Evolutionary conservation across 37 sponge, comb jelly and placozoan species (phyloP), one percentile per base, ranked within the genome.

Genomic region (Eunapius fragilis): DNA sequence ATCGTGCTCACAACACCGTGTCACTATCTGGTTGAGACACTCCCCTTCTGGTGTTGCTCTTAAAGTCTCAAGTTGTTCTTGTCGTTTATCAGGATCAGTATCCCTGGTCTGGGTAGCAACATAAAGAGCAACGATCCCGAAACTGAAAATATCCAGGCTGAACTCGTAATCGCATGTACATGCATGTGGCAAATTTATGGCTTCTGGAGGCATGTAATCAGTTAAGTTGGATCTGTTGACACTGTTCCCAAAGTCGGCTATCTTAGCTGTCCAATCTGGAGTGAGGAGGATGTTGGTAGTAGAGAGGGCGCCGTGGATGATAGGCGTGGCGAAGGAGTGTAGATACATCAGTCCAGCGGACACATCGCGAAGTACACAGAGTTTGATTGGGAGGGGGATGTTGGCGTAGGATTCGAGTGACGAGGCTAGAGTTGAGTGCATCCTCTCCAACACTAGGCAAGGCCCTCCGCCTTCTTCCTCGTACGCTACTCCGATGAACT

Each of bases 261-360:
- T 38, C 70, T 85, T 85, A 2, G 86, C 86, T 28, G 0, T 77
- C 27, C 77, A 45, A 25, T 25, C 14, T 0, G n/a, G 69, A 0
- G 86, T 85, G 79, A 85, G 78, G 41, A 72, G 76, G 31, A 85
- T 34, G 71, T 68, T 58, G 48, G 38, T 30, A 31, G 86, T 71
- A 31, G 67, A 78, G 25, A 85, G 79, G 41, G 70, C 86, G 2
- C 86, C 30, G 34, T 69, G 36, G 10, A 85, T 77, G 41, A 77
- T 58, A 19, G 58, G 58, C 58, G 58, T 12, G 23, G 47, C 37
- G 34, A 69, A 70, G 25, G 86, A 78, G 70, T 85, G 86, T 2
- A 85, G 86, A 50, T 85, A 85, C 26, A 47, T 25, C 70, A 85
- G 25, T 2, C 77, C 86, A 4, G 37, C 34, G 37, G 86, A 69